These are phyloP conservation scores for Premnoplex brunnescens DNA, from an alignment of 2,797 vertebrate genomes.

Conservation along the genomic window DNA sequence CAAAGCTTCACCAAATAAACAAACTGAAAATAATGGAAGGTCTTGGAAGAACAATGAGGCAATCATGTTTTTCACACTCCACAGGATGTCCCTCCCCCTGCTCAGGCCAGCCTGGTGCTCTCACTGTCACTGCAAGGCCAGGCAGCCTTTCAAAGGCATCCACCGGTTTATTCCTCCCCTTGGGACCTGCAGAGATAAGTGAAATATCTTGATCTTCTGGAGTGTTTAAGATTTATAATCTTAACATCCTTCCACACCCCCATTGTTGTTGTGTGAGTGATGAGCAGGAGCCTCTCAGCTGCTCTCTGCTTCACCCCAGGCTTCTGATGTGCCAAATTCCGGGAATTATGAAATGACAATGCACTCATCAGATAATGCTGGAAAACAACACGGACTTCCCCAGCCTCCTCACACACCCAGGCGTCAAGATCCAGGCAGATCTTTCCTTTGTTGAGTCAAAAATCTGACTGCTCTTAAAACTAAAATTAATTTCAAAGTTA, in stretches of 20 bases:
- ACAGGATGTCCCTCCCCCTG: conserved; percentile 46
- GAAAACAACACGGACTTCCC: conserved; percentile 14
- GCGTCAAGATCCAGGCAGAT: not conserved
- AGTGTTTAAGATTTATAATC: conserved; percentile 46
- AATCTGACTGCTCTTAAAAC: not conserved
- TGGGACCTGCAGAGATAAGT: conserved; percentile 19
- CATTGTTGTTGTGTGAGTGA: conserved; percentile 19
- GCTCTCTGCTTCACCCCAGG: conserved; percentile 54
- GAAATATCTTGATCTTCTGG: conserved; percentile 33
- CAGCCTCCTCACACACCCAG: not conserved
- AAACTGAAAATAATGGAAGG: conserved; percentile 25
- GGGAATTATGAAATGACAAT: conserved; percentile 58
- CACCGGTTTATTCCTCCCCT: conserved; percentile 9
- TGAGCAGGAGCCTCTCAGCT: conserved; percentile 33
- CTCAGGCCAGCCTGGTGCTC: not conserved
- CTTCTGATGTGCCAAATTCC: not conserved
- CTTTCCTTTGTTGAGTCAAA: not conserved
- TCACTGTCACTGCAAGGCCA: not conserved
- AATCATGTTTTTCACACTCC: conserved; percentile 39
- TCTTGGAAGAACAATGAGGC: conserved; percentile 49
- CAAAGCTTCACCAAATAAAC: conserved; percentile 39
- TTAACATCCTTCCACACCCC: conserved; percentile 44
- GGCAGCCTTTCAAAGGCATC: conserved; percentile 40
- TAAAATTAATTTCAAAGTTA: not conserved
- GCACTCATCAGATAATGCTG: conserved; percentile 1